Percentiles rank a stretch among this genome's conserved stretches.
Evolutionary conservation across 2,888 invertebrate species (phyloP).

Genomic region (Sinotaia quadrata): DNA sequence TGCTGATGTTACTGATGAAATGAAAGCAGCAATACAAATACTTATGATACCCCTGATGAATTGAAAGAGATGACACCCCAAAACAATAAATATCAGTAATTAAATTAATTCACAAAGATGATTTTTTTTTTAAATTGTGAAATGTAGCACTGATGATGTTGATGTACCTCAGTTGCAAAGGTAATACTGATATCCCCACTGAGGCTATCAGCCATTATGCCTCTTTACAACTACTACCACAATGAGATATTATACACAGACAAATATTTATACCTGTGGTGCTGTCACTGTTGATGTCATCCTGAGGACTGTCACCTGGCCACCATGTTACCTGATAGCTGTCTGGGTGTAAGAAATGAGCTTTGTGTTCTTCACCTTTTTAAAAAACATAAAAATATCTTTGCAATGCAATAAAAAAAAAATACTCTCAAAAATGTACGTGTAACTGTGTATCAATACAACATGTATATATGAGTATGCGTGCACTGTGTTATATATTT

Average conservation of each 20-base stretch:
- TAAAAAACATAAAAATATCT: neutral
- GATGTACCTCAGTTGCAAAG: no score
- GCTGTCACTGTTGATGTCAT: constrained; percentile 67
- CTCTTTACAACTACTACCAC: neutral
- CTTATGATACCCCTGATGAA: no score
- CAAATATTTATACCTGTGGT: constrained; percentile 58
- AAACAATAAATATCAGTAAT: no score
- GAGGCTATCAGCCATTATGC: no score
- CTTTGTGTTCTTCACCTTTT: constrained; percentile 54
- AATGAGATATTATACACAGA: neutral
- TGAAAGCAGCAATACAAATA: no score
- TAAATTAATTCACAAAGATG: no score
- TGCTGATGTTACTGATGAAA: no score
- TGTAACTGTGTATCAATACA: neutral
- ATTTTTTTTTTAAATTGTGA: no score
- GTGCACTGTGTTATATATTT: neutral
- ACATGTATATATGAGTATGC: neutral
- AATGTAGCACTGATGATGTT: no score
- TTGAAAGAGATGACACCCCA: no score
- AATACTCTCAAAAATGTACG: neutral
- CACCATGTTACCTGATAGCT: constrained; percentile 72
- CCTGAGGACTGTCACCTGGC: constrained; percentile 67
- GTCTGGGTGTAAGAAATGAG: constrained; percentile 68
- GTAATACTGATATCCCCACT: no score
- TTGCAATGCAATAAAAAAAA: neutral